Percentiles rank a stretch among this genome's conserved stretches.
Conservation (phyloP, 2,113 vertebrate species). For the Microcebus tavaratra region DNA sequence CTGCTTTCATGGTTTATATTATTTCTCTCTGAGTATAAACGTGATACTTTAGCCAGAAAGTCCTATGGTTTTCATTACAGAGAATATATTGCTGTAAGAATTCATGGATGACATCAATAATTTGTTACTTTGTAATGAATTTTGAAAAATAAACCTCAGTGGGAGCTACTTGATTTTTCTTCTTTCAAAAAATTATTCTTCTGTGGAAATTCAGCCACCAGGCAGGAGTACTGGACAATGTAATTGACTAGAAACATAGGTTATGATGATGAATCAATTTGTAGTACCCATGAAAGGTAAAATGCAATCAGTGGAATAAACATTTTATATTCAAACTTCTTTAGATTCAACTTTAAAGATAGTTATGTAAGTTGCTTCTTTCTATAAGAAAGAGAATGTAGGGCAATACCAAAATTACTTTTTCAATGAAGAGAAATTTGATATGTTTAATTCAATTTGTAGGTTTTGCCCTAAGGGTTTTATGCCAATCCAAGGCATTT, state of each 20-base stretch:
- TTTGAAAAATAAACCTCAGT: background rate
- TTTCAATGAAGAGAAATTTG: conserved; percentile 13
- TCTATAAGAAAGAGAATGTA: background rate
- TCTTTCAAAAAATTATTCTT: conserved; percentile 25
- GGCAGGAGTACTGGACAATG: background rate
- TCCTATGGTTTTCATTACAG: background rate
- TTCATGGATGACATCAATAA: background rate
- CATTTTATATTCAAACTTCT: background rate
- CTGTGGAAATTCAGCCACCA: background rate
- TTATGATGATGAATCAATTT: background rate
- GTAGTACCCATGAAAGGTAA: background rate
- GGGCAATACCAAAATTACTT: conserved; percentile 10
- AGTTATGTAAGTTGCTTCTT: background rate
- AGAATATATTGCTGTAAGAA: background rate
- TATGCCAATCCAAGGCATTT: conserved; percentile 28
- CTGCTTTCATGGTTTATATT: background rate
- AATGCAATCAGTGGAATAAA: conserved; percentile 9
- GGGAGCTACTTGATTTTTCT: background rate
- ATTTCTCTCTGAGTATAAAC: background rate
- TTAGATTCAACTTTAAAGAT: background rate
- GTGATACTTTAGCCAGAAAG: background rate
- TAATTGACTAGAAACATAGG: background rate
- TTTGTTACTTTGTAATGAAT: conserved; percentile 1
- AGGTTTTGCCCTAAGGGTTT: conserved; percentile 19
- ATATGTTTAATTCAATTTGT: conserved; percentile 52